A percentile compares a stretch with the other conserved stretches of the same genome.
phyloP scores from a whole-genome alignment of 2,113 vertebrate genomes.

The Chloropsis cyanopogon region DNA sequence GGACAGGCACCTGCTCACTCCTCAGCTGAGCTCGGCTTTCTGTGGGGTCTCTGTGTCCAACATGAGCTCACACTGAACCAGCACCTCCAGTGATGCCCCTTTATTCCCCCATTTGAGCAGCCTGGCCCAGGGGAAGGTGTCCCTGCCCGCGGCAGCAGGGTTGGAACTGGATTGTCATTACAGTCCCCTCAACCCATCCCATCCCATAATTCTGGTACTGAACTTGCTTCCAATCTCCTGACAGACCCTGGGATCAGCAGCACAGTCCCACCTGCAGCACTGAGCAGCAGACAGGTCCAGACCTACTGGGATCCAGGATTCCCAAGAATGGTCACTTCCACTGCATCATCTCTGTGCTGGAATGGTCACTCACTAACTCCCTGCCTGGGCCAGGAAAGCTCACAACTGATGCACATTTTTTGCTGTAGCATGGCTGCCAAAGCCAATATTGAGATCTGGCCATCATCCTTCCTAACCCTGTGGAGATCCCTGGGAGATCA shows the following conservation, averaged over 20 bases:
- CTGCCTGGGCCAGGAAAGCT: not conserved
- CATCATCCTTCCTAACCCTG: not conserved
- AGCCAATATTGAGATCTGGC: not conserved
- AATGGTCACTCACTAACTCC: not conserved
- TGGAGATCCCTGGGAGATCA: not conserved
- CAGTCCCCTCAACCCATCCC: not conserved
- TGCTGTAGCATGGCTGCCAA: not conserved
- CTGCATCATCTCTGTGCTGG: not conserved
- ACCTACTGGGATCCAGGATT: not conserved
- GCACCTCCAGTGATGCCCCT: not conserved
- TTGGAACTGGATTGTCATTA: not conserved
- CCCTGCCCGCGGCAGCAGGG: not conserved
- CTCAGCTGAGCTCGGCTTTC: not conserved
- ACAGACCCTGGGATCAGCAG: not conserved
- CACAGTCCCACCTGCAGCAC: not conserved
- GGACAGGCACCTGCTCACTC: not conserved
- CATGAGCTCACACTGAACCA: not conserved
- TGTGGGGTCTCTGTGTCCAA: not conserved
- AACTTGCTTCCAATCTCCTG: not conserved
- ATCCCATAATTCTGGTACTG: accelerated
- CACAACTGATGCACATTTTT: not conserved
- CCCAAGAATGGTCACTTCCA: not conserved
- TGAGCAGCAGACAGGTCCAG: not conserved
- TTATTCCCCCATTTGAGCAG: not conserved
- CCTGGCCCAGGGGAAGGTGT: not conserved